These are phyloP conservation scores for Hydrolagus colliei DNA, from an alignment of 2,797 vertebrate genomes.

Conservation along the genomic window DNA sequence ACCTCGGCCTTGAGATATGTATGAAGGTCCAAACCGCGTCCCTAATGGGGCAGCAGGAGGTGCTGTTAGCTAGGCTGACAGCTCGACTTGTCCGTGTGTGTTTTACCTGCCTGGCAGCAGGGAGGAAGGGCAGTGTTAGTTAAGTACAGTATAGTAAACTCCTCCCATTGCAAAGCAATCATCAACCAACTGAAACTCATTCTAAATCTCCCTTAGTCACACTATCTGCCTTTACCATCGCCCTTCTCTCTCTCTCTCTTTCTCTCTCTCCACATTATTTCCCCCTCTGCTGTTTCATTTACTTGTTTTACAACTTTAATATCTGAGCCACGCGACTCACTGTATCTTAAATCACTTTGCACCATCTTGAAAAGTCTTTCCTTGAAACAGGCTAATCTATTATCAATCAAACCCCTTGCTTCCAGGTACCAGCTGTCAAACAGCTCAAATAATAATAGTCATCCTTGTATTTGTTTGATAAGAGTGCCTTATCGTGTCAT, in stretches of 20 bases:
- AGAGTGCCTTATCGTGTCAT: no score
- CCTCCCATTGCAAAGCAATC: constrained; percentile 1
- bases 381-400: no score
- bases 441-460: no score
- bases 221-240: neutral
- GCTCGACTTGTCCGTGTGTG: neutral
- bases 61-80: constrained; percentile 18
- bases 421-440: no score
- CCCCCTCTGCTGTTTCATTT: neutral
- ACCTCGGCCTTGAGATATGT: neutral
- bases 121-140: neutral
- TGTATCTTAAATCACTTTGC: no score
- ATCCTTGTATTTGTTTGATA: no score
- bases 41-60: constrained; percentile 9
- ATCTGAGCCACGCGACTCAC: no score
- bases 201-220: neutral
- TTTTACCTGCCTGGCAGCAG: neutral
- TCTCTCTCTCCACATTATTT: neutral
- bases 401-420: no score
- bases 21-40: neutral
- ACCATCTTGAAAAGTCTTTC: no score
- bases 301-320: neutral
- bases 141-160: neutral
- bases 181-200: neutral
- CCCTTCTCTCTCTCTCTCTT: neutral